Evolutionary conservation across 2,113 vertebrate genomes (phyloP).

Genomic region (Delphinus delphis): DNA sequence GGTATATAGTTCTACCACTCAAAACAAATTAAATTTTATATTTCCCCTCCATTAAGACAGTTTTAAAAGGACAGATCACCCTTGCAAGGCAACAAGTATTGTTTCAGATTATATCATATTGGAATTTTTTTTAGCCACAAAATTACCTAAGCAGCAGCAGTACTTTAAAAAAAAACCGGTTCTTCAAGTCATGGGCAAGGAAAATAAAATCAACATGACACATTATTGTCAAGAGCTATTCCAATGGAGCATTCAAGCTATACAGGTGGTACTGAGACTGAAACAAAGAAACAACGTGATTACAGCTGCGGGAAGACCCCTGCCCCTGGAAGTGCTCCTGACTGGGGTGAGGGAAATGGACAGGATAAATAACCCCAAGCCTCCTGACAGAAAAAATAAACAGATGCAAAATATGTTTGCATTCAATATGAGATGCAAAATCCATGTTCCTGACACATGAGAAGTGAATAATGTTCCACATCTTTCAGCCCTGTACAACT

Average conservation of each 20-base stretch:
- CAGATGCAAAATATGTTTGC: background rate
- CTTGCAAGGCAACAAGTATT: slow-evolving; percentile 41
- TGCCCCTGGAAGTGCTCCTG: background rate
- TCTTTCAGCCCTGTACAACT: background rate
- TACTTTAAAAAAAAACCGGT: background rate
- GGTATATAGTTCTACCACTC: background rate
- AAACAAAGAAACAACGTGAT: background rate
- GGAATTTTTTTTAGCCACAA: slow-evolving; percentile 7
- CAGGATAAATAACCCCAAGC: background rate
- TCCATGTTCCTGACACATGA: background rate
- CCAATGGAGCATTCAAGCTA: background rate
- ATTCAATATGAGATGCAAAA: background rate
- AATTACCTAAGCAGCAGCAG: background rate
- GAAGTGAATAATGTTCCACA: background rate
- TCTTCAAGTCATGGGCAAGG: background rate
- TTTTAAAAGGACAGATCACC: slow-evolving; percentile 26
- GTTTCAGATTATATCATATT: background rate
- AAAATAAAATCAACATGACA: slow-evolving; percentile 10
- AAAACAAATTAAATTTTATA: background rate
- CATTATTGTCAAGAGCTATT: background rate
- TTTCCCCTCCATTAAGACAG: slow-evolving; percentile 7
- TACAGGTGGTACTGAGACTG: background rate
- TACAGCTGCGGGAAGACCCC: background rate
- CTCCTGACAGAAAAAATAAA: background rate
- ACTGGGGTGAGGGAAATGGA: background rate